Base-by-base conservation (phyloP, 2,113 vertebrate genomes). In the Meriones unguiculatus region DNA sequence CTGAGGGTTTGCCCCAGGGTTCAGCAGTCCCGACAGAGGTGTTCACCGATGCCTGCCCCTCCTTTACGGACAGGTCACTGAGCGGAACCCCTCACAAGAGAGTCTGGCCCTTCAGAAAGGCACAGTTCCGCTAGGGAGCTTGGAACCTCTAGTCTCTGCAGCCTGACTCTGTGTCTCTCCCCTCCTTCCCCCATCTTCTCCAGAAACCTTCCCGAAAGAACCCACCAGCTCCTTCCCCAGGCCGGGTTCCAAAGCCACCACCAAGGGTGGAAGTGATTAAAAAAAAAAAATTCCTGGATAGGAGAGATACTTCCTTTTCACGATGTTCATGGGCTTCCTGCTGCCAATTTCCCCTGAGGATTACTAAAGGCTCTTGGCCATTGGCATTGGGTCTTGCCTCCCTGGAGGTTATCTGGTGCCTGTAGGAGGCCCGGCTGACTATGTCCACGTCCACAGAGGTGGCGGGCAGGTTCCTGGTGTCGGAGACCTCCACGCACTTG, bases 381-480 rank as follows among this genome's bases (percentile, higher is more conserved):
- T 35, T 41, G 10, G n/a, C 14, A 17, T 28, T 11, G 75, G 18
- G 38, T 24, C 62, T 70, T 9, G 82, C 35, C 17, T 3, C 7
- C 65, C 41, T 70, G 67, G 18, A 17, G 35, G 20, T 82, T 69
- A 59, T 84, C 65, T 65, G 78, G 67, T 54, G 46, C 35, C 97
- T 12, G 30, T 5, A 20, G 38, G 64, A 77, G 24, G 35, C 5
- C n/a, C 46, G 10, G 50, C 64, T 75, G 8, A 76, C 25, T n/a
- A n/a, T 57, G 13, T 70, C 9, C 20, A 62, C 59, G 22, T 15
- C 1, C 11, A 65, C 54, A 84, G 80, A 25, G 25, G 46, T 64
- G 85, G 52, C 89, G 11, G 67, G 38, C 5, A 41, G 69, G 62
- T 77, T 94, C 86, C 94, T 90, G 89, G 86, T 46, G n/a, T n/a